Evolutionary conservation across 2,113 vertebrate species (phyloP).

Genomic region (Mesembrinibis cayennensis): DNA sequence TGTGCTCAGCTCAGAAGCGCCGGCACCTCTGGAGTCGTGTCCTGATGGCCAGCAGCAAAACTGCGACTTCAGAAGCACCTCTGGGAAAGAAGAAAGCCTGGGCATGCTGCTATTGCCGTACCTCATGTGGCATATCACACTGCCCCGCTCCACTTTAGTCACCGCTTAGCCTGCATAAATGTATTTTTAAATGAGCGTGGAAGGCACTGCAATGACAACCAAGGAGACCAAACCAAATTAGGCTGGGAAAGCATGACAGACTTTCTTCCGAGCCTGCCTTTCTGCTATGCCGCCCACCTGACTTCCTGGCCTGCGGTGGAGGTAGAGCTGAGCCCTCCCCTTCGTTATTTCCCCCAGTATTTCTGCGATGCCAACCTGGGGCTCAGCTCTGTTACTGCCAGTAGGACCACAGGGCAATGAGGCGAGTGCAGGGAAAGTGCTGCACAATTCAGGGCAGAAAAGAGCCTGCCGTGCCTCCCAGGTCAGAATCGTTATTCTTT

Average conservation of each 20-base stretch:
- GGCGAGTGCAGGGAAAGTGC: neutral
- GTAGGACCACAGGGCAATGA: neutral
- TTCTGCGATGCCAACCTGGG: neutral
- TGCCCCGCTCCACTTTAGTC: rapidly evolving
- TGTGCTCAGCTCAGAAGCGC: neutral
- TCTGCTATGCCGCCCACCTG: neutral
- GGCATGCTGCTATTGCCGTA: neutral
- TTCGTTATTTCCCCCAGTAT: rapidly evolving
- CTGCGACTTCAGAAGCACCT: neutral
- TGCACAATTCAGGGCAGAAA: neutral
- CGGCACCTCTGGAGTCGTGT: rapidly evolving
- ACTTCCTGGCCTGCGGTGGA: neutral
- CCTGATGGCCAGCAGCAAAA: neutral
- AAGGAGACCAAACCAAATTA: neutral
- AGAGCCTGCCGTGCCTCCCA: neutral
- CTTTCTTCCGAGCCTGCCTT: neutral
- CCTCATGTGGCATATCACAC: neutral
- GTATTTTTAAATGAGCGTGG: neutral
- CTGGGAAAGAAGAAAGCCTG: neutral
- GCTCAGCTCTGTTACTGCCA: neutral
- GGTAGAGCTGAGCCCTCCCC: neutral
- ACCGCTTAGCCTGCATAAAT: neutral
- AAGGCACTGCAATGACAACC: neutral
- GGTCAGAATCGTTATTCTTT: neutral
- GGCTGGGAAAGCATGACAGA: neutral